phyloP scores from a whole-genome alignment of 2,797 vertebrate species.

The Urosaurus nigricauda region DNA sequence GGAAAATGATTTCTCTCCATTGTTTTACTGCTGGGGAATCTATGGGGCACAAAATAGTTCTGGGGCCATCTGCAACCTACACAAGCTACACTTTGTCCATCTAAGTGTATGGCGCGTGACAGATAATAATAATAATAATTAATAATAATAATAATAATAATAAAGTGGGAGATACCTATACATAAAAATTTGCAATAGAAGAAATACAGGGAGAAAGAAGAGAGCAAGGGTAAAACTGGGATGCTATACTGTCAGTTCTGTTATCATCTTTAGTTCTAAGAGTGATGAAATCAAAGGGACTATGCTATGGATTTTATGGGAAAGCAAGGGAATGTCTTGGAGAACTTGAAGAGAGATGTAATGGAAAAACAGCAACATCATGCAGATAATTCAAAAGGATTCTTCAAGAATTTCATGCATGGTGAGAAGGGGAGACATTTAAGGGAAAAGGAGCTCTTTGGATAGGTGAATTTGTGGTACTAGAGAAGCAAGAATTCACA shows the following conservation, averaged over 20 bases:
- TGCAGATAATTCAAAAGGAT: neutral
- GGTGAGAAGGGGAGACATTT: neutral
- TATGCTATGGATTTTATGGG: neutral
- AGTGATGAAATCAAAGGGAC: neutral
- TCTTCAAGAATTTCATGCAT: neutral
- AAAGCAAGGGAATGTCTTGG: neutral
- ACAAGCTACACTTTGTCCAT: too few relatives aligned
- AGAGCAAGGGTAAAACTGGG: neutral
- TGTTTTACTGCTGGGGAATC: too few relatives aligned
- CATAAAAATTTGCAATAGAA: neutral
- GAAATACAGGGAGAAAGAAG: neutral
- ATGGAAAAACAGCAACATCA: neutral
- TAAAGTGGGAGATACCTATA: neutral
- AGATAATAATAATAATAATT: neutral
- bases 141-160: neutral
- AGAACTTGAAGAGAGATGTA: neutral
- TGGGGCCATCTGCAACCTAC: too few relatives aligned
- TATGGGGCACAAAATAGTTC: too few relatives aligned
- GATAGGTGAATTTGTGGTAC: neutral
- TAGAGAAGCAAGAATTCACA: neutral
- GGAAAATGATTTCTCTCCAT: too few relatives aligned
- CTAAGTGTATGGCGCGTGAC: neutral
- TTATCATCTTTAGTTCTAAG: neutral
- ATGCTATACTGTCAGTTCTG: neutral
- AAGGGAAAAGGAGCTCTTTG: neutral